These are phyloP conservation scores for Pseudomyrmex cubaensis DNA, from an alignment of 1,140 invertebrate species.

Conservation along the genomic window DNA sequence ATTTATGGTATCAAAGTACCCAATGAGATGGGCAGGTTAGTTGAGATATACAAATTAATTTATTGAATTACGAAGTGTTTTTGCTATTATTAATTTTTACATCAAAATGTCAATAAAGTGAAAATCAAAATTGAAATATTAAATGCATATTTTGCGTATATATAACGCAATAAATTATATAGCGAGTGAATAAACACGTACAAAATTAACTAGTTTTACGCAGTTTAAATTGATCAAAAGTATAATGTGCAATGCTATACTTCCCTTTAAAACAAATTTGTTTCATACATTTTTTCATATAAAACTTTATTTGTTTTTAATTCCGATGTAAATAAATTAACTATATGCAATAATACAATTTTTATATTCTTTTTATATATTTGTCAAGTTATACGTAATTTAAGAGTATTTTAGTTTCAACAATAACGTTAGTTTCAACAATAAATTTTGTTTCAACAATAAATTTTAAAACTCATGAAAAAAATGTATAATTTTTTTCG, in stretches of 20 bases:
- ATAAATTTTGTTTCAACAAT: too few species aligned
- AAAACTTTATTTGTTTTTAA: not conserved
- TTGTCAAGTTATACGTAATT: too few species aligned
- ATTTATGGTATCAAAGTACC: conserved; percentile 94
- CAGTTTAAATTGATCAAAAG: not conserved
- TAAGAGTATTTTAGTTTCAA: too few species aligned
- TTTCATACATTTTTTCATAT: not conserved
- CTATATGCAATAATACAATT: not conserved
- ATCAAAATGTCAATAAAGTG: not conserved
- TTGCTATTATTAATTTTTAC: not conserved
- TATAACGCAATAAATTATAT: conserved; percentile 10
- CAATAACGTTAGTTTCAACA: too few species aligned
- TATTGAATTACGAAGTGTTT: conserved; percentile 1
- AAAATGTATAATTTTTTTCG: too few species aligned
- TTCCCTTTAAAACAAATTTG: not conserved
- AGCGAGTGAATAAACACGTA: not conserved
- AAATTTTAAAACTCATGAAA: too few species aligned
- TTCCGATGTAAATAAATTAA: not conserved
- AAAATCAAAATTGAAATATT: not conserved
- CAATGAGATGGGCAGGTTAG: conserved; percentile 89
- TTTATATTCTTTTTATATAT: not conserved
- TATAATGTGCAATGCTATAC: not conserved
- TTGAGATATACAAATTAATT: conserved; percentile 31
- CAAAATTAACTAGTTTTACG: not conserved
- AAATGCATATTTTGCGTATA: not conserved